Evolutionary conservation across 2,888 invertebrate species (phyloP).

Genomic region (Caenorhabditis sp.): DNA sequence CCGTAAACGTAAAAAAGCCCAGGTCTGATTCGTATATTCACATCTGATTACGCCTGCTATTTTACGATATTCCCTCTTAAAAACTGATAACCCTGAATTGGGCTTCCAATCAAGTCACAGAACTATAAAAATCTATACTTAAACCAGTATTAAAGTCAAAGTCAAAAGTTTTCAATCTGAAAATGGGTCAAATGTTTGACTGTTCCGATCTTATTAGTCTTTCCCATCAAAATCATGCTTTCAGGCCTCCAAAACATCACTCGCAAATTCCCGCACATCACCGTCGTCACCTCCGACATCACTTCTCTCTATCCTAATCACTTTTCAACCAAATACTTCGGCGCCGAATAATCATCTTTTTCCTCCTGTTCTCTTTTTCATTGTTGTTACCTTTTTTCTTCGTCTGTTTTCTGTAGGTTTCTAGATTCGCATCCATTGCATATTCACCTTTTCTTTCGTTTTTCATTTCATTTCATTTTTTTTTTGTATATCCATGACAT

Average conservation of each 20-base stretch:
- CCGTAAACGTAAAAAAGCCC: no score
- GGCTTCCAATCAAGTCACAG: no score
- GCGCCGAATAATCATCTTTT: slow-evolving; percentile 76
- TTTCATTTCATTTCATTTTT: background rate
- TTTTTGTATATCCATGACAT: background rate
- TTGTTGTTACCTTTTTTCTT: background rate
- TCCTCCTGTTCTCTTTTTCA: background rate
- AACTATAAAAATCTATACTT: no score
- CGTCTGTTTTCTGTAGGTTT: background rate
- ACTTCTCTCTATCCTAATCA: slow-evolving; percentile 94
- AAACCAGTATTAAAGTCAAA: no score
- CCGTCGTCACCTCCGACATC: slow-evolving; percentile 92
- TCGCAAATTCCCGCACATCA: slow-evolving; percentile 77
- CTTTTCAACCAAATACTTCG: slow-evolving; percentile 98
- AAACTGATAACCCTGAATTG: no score
- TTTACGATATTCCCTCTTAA: no score
- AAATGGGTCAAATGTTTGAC: no score
- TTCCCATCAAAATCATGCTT: no score
- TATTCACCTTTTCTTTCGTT: background rate
- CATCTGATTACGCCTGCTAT: no score
- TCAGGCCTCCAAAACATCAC: slow-evolving; percentile 71
- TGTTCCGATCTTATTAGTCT: no score
- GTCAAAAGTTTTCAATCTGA: no score
- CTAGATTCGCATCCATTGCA: background rate
- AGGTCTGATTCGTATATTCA: no score